phyloP scores from a whole-genome alignment of 2,113 vertebrate species.

The Mesembrinibis cayennensis region DNA sequence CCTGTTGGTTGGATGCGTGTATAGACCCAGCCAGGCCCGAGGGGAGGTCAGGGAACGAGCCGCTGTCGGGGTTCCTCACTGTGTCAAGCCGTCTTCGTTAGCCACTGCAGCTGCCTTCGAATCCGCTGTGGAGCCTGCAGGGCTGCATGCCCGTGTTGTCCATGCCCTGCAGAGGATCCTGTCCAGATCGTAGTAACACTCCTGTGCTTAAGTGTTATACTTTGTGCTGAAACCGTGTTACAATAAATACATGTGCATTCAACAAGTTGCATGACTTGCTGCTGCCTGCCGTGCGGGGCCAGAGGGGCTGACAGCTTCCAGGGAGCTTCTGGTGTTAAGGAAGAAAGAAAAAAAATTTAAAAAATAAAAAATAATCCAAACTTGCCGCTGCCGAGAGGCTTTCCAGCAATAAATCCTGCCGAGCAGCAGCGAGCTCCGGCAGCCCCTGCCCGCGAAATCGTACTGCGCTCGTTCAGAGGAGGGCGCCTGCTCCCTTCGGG shows the following conservation, averaged over 20 bases:
- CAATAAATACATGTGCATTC: constrained; percentile 64
- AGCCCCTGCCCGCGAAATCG: not conserved
- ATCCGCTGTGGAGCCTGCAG: not conserved
- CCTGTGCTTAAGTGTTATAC: not conserved
- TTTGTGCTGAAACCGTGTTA: constrained; percentile 36
- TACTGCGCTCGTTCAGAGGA: not conserved
- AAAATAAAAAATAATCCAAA: too few species aligned
- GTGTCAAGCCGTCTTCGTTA: not conserved
- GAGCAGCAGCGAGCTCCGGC: not conserved
- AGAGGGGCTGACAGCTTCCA: not conserved
- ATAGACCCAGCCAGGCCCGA: not conserved
- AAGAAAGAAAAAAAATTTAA: not conserved
- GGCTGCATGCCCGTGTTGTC: not conserved
- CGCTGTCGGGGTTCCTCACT: not conserved
- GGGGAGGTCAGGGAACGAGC: not conserved
- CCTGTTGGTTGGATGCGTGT: not conserved
- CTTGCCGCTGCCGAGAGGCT: not conserved
- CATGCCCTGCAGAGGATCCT: not conserved
- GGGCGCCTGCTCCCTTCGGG: not conserved
- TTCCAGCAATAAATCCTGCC: not conserved
- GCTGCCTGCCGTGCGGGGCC: not conserved
- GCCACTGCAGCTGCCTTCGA: not conserved
- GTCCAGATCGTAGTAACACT: not conserved
- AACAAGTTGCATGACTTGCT: not conserved
- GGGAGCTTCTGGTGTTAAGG: not conserved